Evolutionary conservation across 1,140 invertebrate species (phyloP).

Genomic region (Drosophila subpulchrella): DNA sequence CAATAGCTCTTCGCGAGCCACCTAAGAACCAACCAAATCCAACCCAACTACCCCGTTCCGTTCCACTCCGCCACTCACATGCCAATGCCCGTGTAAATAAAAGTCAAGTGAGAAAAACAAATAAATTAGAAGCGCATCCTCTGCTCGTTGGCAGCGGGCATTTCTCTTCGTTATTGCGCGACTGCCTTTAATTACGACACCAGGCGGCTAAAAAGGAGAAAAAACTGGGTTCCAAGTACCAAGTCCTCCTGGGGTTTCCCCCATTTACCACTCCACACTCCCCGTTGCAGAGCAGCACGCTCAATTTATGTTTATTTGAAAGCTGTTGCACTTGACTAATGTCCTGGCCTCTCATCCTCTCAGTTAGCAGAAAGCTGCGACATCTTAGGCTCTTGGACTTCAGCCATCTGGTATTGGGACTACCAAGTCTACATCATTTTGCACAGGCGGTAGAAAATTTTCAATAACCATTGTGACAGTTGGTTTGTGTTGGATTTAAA

Average conservation of each 20-base stretch:
- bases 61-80: slow-evolving; percentile 43
- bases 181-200: slow-evolving; percentile 75
- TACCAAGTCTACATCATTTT: neutral
- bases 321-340: slow-evolving; percentile 60
- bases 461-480: too few relatives aligned
- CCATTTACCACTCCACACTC: slow-evolving; percentile 2
- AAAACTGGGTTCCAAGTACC: slow-evolving; percentile 32
- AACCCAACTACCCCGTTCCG: neutral
- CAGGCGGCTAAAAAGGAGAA: slow-evolving; percentile 19
- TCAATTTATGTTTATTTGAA: slow-evolving; percentile 76
- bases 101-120: slow-evolving; percentile 73
- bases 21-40: neutral
- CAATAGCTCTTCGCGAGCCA: slow-evolving; percentile 12
- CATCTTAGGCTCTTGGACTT: slow-evolving; percentile 1
- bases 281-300: slow-evolving; percentile 23
- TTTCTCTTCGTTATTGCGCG: slow-evolving; percentile 73
- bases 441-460: neutral
- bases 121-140: slow-evolving; percentile 62
- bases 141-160: slow-evolving; percentile 52
- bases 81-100: slow-evolving; percentile 80
- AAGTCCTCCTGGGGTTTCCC: slow-evolving; percentile 25
- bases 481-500: too few relatives aligned
- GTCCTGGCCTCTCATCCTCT: slow-evolving; percentile 26
- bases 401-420: slow-evolving; percentile 4
- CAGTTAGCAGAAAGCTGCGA: slow-evolving; percentile 17